A percentile compares a stretch with the other conserved stretches of the same genome.
phyloP scores from a whole-genome alignment of 2,113 vertebrate species.

The Tragelaphus strepsiceros region DNA sequence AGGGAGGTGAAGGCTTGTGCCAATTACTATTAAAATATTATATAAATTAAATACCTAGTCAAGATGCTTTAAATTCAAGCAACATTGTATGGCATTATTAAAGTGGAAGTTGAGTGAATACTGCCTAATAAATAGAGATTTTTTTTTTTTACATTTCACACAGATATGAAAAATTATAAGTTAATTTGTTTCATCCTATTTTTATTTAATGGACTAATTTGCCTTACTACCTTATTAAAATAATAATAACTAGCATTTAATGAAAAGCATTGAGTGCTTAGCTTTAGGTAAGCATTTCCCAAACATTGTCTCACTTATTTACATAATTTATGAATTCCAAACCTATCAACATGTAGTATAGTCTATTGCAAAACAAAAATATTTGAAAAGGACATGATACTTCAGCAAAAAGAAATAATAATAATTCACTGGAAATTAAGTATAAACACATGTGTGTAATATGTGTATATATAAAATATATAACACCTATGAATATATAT shows the following conservation, averaged over 20 bases:
- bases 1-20: neutral
- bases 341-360: neutral
- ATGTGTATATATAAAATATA: neutral
- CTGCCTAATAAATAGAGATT: neutral
- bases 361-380: neutral
- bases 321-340: constrained; percentile 26
- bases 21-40: neutral
- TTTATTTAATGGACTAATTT: neutral
- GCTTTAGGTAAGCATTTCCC: neutral
- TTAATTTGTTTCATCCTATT: neutral
- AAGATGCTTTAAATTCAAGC: neutral
- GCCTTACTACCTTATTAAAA: neutral
- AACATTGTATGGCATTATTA: neutral
- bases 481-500: neutral
- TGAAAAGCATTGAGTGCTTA: neutral
- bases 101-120: neutral
- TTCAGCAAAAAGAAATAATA: neutral
- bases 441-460: neutral
- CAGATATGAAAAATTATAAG: neutral
- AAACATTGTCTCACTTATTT: neutral
- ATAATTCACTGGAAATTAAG: neutral
- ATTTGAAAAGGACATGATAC: neutral
- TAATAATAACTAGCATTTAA: neutral
- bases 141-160: neutral
- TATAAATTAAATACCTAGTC: neutral